These are phyloP conservation scores for Radopholus similis DNA, from an alignment of 1,140 invertebrate species.

Conservation along the genomic window DNA sequence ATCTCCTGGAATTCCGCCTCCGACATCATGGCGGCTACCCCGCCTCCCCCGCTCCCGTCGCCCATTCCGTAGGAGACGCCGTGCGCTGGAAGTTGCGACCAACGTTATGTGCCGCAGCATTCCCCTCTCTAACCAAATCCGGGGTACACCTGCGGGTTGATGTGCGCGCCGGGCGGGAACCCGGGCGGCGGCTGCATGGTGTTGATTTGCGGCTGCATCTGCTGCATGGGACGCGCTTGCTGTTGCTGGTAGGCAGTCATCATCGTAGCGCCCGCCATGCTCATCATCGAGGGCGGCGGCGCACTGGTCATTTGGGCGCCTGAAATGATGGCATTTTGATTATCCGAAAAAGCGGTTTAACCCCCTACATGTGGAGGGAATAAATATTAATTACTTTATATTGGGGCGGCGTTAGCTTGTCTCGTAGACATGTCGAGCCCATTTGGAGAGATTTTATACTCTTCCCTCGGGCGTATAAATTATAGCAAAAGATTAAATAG, in stretches of 20 bases:
- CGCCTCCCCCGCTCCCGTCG: slow-evolving; percentile 6
- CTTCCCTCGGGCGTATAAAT: no score
- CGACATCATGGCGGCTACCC: slow-evolving; percentile 64
- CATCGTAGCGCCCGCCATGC: background rate
- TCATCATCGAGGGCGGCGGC: slow-evolving; percentile 15
- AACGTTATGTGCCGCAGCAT: slow-evolving; percentile 6
- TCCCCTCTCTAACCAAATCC: slow-evolving; percentile 28
- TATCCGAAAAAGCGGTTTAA: background rate
- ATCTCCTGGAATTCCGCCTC: slow-evolving; percentile 98
- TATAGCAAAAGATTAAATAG: no score
- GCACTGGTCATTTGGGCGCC: slow-evolving; percentile 7
- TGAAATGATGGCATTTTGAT: background rate
- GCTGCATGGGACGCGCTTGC: slow-evolving; percentile 16
- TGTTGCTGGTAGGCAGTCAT: slow-evolving; percentile 13
- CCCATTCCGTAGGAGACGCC: background rate
- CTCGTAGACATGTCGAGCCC: no score
- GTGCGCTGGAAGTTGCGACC: background rate
- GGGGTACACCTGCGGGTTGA: slow-evolving; percentile 54
- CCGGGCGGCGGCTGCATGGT: slow-evolving; percentile 32
- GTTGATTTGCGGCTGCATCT: slow-evolving; percentile 33
- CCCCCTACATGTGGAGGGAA: no score
- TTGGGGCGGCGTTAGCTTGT: no score
- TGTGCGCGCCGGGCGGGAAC: slow-evolving; percentile 51
- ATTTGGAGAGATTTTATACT: no score
- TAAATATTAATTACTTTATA: no score